Conservation (phyloP, 2,888 invertebrate species). For the Euclidia mi region DNA sequence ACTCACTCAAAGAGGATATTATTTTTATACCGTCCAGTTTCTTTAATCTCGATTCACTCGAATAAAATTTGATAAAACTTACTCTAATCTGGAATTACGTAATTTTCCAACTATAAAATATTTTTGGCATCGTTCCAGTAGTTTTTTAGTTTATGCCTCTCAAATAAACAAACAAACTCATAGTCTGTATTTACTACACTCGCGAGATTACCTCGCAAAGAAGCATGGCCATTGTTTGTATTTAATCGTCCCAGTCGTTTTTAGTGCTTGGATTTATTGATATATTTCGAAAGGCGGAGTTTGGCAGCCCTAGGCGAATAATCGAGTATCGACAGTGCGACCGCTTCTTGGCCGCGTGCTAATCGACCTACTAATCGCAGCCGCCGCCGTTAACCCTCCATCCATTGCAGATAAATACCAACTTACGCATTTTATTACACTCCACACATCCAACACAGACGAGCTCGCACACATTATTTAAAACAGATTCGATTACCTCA, state of each 20-base stretch:
- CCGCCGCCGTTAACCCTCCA: conserved; percentile 57
- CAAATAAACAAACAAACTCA: too few species aligned
- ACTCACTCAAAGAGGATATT: background rate
- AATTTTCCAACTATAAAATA: too few species aligned
- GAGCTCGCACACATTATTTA: conserved; percentile 17
- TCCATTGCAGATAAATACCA: conserved; percentile 55
- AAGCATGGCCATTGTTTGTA: too few species aligned
- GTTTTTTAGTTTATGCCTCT: too few species aligned
- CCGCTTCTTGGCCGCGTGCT: conserved; percentile 77
- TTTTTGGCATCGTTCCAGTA: too few species aligned
- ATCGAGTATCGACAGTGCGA: conserved; percentile 73
- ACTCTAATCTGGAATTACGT: too few species aligned
- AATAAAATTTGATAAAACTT: too few species aligned
- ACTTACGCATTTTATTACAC: conserved; percentile 44
- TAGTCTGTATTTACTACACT: too few species aligned
- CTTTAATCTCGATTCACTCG: too few species aligned
- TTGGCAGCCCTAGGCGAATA: conserved; percentile 70
- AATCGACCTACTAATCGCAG: conserved; percentile 83
- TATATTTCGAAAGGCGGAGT: background rate
- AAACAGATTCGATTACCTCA: conserved; percentile 25
- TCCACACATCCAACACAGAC: conserved; percentile 11
- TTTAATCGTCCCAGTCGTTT: too few species aligned
- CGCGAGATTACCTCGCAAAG: too few species aligned
- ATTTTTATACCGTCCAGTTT: background rate
- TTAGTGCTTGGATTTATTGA: background rate